Conservation (phyloP, 1,140 invertebrate species). For the Drosophila bocqueti region DNA sequence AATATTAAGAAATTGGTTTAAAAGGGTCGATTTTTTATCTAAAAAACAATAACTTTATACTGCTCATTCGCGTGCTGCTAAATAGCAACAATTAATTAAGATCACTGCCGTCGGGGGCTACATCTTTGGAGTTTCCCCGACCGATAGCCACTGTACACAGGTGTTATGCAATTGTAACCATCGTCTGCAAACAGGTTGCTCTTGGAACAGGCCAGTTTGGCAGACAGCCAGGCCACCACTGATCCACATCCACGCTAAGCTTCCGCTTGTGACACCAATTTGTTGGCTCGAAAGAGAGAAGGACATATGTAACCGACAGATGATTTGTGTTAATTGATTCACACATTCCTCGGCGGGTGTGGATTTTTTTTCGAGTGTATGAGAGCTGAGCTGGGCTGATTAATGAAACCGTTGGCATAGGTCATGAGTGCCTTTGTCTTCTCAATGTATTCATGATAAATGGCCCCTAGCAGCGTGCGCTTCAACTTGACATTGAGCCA, state of each 20-base stretch:
- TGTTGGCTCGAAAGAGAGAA: slow-evolving; percentile 13
- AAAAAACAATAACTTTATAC: neutral
- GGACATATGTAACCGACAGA: slow-evolving; percentile 39
- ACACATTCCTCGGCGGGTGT: slow-evolving; percentile 11
- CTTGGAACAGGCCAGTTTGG: slow-evolving; percentile 38
- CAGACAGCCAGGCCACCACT: slow-evolving; percentile 41
- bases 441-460: slow-evolving; percentile 55
- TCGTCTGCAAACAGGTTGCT: slow-evolving; percentile 49
- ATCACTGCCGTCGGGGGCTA: slow-evolving; percentile 14
- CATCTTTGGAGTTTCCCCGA: slow-evolving; percentile 7
- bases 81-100: slow-evolving; percentile 40
- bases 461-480: slow-evolving; percentile 45
- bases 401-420: slow-evolving; percentile 68
- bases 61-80: slow-evolving; percentile 38
- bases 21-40: neutral
- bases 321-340: slow-evolving; percentile 43
- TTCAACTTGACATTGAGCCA: slow-evolving; percentile 79
- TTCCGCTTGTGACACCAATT: slow-evolving; percentile 46
- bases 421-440: slow-evolving; percentile 63
- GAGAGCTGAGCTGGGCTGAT: neutral
- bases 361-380: slow-evolving; percentile 18
- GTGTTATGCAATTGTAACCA: slow-evolving; percentile 44
- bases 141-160: slow-evolving; percentile 22
- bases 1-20: too few relatives aligned
- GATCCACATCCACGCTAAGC: slow-evolving; percentile 46